Percentiles rank a stretch among this genome's conserved stretches.
phyloP scores from a whole-genome alignment of 2,888 invertebrate genomes.

The Pterostichus madidus region DNA sequence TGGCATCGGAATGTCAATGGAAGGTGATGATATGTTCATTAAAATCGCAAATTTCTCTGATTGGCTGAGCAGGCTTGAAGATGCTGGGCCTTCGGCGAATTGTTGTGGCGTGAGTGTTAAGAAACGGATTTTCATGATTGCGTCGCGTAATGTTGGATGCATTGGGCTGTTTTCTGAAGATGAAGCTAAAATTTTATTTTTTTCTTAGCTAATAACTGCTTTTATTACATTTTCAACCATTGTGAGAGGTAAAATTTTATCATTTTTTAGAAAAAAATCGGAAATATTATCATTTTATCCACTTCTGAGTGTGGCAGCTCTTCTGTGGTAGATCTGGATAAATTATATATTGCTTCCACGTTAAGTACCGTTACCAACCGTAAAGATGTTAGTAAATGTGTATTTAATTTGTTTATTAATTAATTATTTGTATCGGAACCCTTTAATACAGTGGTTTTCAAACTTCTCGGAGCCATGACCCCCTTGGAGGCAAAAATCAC shows the following conservation, averaged over 20 bases:
- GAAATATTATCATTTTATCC: no score
- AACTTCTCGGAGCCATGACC: no score
- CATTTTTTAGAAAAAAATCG: not conserved
- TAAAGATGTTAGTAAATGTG: no score
- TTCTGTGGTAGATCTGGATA: no score
- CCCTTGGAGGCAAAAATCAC: no score
- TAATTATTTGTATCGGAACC: no score
- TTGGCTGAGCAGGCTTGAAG: slow-evolving; percentile 86
- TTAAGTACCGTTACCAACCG: no score
- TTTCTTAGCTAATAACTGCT: not conserved
- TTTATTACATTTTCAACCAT: not conserved
- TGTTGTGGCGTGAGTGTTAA: slow-evolving; percentile 88
- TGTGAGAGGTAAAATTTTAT: slow-evolving; percentile 2
- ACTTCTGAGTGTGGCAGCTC: no score
- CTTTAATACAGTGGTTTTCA: no score
- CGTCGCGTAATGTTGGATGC: slow-evolving; percentile 80
- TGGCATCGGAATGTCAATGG: slow-evolving; percentile 85
- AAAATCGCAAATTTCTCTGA: slow-evolving; percentile 89
- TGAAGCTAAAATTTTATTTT: slow-evolving; percentile 56
- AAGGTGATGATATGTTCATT: slow-evolving; percentile 89
- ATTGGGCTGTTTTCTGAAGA: slow-evolving; percentile 57
- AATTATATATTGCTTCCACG: no score
- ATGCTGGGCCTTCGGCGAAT: slow-evolving; percentile 90
- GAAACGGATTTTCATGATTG: slow-evolving; percentile 88
- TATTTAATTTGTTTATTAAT: no score